A percentile compares a stretch with the other conserved stretches of the same genome.
These are phyloP conservation scores for Mesochorus sp. DNA, from an alignment of 2,888 invertebrate genomes.

Conservation along the genomic window DNA sequence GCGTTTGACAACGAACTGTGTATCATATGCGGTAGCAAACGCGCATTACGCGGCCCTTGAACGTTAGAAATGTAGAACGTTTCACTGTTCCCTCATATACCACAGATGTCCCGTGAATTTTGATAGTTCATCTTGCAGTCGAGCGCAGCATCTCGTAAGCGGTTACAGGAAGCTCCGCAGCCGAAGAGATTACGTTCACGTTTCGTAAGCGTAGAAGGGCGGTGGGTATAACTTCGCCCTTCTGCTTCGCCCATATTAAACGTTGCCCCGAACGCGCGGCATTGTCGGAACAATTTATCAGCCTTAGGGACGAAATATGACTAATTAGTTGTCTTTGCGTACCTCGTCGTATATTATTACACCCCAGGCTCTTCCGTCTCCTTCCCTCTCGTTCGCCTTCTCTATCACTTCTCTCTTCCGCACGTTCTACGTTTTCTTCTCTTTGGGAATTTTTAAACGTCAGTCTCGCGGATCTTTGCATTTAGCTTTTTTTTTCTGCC, in stretches of 20 bases:
- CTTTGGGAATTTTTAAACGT: conserved; percentile 23
- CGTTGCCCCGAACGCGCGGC: conserved; percentile 67
- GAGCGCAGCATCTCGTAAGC: conserved; percentile 1
- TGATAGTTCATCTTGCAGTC: conserved; percentile 35
- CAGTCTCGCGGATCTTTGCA: conserved; percentile 12
- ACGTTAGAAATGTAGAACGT: too few relatives aligned
- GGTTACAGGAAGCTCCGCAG: conserved; percentile 15
- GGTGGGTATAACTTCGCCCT: conserved; percentile 34
- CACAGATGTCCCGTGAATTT: conserved; percentile 29
- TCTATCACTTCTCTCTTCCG: not conserved
- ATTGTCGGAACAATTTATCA: conserved; percentile 76
- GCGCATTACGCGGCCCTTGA: too few relatives aligned
- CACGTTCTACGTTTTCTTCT: not conserved
- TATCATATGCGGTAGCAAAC: too few relatives aligned
- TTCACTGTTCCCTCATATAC: too few relatives aligned
- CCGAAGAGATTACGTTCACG: conserved; percentile 49
- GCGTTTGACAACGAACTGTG: too few relatives aligned
- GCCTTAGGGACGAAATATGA: conserved; percentile 75
- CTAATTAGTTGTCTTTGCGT: conserved; percentile 74
- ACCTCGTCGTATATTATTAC: conserved; percentile 71
- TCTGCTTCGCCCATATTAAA: conserved; percentile 72
- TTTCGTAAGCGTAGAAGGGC: conserved; percentile 22
- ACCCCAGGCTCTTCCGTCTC: conserved; percentile 49
- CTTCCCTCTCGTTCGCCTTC: conserved; percentile 30
- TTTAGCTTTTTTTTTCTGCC: not conserved